Evolutionary conservation across 2,888 invertebrate species (phyloP).

Genomic region (Stictocephala bisonia): DNA sequence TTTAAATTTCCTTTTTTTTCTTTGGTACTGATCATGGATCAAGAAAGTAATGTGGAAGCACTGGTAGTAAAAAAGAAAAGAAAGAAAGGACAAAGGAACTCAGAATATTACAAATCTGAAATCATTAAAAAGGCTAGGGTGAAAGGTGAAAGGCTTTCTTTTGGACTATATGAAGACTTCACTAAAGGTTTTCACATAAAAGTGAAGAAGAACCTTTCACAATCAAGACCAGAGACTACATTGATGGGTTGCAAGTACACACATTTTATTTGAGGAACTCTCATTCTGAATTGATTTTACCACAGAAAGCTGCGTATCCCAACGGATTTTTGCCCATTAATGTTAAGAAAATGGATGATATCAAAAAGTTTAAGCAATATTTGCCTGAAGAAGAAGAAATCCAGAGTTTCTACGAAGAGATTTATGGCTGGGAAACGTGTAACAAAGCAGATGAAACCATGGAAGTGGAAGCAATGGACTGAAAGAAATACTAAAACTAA

Average conservation of each 20-base stretch:
- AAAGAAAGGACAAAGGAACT: slow-evolving; percentile 22
- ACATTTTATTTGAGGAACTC: slow-evolving; percentile 22
- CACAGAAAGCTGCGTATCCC: slow-evolving; percentile 23
- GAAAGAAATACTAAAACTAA: too few species aligned
- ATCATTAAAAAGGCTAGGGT: too few species aligned
- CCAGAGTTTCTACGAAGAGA: slow-evolving; percentile 17
- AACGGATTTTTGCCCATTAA: slow-evolving; percentile 30
- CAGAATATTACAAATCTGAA: too few species aligned
- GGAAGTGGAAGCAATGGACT: slow-evolving; percentile 12
- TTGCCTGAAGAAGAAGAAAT: slow-evolving; percentile 41
- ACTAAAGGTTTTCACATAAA: slow-evolving; percentile 12
- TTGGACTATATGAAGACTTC: slow-evolving; percentile 19
- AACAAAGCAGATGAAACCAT: background rate
- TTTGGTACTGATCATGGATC: too few species aligned
- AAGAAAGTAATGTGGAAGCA: too few species aligned
- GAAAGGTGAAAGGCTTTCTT: slow-evolving; percentile 14
- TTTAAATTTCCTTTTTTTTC: too few species aligned
- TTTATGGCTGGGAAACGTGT: slow-evolving; percentile 17
- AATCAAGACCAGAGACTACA: slow-evolving; percentile 5
- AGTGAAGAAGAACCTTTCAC: background rate
- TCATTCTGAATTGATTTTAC: background rate
- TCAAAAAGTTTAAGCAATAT: slow-evolving; percentile 27
- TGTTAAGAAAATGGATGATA: slow-evolving; percentile 25
- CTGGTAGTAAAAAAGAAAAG: slow-evolving; percentile 23
- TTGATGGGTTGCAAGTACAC: slow-evolving; percentile 36